phyloP scores from a whole-genome alignment of 2,797 vertebrate genomes.

The Leptatherina wallacei region DNA sequence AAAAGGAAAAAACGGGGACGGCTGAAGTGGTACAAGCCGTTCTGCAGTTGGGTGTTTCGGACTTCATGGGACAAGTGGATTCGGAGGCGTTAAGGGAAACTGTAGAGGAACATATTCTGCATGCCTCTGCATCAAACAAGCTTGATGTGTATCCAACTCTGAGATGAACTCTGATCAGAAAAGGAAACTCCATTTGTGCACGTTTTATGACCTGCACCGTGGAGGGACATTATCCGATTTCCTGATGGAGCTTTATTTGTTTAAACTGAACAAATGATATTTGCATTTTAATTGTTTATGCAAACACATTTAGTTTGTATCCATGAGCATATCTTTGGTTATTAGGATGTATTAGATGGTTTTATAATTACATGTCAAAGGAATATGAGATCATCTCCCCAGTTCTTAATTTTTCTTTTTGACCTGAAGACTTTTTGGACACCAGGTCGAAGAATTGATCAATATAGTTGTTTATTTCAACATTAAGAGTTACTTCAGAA shows the following conservation, averaged over 20 bases:
- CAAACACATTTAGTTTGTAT: neutral
- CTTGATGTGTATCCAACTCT: neutral
- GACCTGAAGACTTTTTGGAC: too few relatives aligned
- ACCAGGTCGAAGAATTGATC: too few relatives aligned
- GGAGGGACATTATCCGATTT: neutral
- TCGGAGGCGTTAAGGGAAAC: neutral
- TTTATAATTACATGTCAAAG: too few relatives aligned
- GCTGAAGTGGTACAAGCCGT: neutral
- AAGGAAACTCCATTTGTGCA: neutral
- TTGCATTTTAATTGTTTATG: neutral
- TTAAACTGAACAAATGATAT: neutral
- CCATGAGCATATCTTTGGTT: neutral
- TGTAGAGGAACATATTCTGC: neutral
- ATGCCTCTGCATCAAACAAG: neutral
- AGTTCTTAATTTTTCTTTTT: too few relatives aligned
- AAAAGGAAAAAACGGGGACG: neutral
- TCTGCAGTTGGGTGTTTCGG: neutral
- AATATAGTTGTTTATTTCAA: too few relatives aligned
- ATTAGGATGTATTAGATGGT: too few relatives aligned
- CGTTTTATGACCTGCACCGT: neutral
- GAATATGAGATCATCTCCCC: too few relatives aligned
- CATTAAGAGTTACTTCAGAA: neutral
- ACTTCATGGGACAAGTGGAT: neutral
- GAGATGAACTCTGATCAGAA: neutral
- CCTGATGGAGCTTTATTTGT: neutral